phyloP scores from a whole-genome alignment of 2,797 vertebrate genomes.

The Staurois parvus region DNA sequence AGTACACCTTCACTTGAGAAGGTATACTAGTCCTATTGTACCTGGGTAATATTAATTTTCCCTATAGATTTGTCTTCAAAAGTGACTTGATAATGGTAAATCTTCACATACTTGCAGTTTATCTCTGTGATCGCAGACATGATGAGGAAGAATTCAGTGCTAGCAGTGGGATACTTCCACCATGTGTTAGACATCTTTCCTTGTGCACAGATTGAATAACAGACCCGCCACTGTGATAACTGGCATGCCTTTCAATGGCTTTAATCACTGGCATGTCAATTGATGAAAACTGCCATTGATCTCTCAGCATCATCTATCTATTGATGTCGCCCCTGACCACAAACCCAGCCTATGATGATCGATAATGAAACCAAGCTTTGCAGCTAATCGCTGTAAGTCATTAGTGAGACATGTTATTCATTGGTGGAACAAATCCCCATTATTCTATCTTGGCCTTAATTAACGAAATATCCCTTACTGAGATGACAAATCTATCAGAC shows the following conservation, averaged over 20 bases:
- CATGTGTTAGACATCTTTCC: constrained; percentile 44
- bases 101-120: background rate
- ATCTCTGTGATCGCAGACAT: background rate
- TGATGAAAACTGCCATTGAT: constrained; percentile 40
- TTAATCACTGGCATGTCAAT: constrained; percentile 44
- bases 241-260: constrained; percentile 42
- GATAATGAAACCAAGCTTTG: constrained; percentile 54
- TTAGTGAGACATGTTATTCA: constrained; percentile 34
- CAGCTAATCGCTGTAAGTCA: constrained; percentile 12
- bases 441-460: background rate
- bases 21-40: background rate
- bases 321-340: constrained; percentile 23
- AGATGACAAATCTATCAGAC: constrained; percentile 14
- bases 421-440: constrained; percentile 37
- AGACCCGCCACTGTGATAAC: constrained; percentile 22
- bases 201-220: constrained; percentile 30
- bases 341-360: constrained; percentile 36
- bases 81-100: background rate
- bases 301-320: constrained; percentile 43
- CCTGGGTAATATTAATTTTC: background rate
- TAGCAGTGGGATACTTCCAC: background rate
- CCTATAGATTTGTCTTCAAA: background rate
- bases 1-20: too few species aligned
- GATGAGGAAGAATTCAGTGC: background rate
- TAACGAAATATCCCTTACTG: constrained; percentile 4